These are phyloP conservation scores for Chaenogobius annularis DNA, from an alignment of 2,113 vertebrate genomes.

Conservation along the genomic window DNA sequence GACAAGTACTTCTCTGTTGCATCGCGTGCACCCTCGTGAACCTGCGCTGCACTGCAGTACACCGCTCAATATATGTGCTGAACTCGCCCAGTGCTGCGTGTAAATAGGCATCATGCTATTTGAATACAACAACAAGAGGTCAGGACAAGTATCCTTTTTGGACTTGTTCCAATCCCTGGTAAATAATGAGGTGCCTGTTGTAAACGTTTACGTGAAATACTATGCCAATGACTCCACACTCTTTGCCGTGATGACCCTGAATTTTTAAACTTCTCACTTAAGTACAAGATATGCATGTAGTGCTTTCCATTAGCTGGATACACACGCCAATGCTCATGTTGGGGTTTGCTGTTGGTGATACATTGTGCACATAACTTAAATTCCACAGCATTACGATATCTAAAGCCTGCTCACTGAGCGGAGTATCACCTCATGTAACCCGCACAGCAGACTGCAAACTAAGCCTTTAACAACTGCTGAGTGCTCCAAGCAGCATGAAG, in stretches of 20 bases:
- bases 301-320: background rate
- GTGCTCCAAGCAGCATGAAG: slow-evolving; percentile 3
- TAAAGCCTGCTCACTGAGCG: background rate
- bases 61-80: no score
- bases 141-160: background rate
- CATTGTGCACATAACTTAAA: background rate
- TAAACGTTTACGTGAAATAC: background rate
- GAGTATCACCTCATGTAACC: slow-evolving; percentile 4
- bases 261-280: background rate
- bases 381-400: slow-evolving; percentile 1
- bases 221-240: background rate
- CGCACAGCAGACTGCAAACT: background rate
- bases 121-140: background rate
- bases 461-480: background rate
- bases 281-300: background rate
- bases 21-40: no score
- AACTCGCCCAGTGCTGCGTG: background rate
- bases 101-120: no score
- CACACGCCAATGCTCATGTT: background rate
- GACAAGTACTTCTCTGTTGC: no score
- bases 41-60: no score
- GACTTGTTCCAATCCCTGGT: background rate
- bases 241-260: background rate
- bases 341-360: background rate
- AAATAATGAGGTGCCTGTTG: background rate